Percentiles rank a stretch among this genome's conserved stretches.
Evolutionary conservation across 2,888 invertebrate genomes (phyloP).

Genomic region (Mesochorus sp.): DNA sequence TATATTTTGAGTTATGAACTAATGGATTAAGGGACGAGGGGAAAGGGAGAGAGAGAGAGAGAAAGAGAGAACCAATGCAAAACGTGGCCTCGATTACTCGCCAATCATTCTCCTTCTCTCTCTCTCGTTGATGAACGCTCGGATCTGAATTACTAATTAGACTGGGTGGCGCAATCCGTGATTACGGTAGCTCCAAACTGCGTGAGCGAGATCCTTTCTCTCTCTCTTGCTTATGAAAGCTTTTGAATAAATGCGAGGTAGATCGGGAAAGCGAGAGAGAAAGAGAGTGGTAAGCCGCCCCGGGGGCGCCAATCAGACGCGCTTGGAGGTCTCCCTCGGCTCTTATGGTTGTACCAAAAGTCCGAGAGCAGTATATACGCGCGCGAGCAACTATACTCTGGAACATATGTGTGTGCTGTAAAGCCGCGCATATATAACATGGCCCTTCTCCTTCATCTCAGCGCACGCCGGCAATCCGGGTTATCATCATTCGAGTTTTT

Average conservation of each 20-base stretch:
- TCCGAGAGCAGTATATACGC: no score
- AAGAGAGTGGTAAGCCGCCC: conserved; percentile 20
- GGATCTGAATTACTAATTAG: conserved; percentile 75
- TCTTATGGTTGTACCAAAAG: conserved; percentile 2
- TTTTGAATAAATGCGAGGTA: conserved; percentile 10
- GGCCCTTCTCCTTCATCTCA: neutral
- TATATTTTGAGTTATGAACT: no score
- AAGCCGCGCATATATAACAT: no score
- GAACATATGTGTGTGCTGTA: neutral
- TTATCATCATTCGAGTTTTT: conserved; percentile 79
- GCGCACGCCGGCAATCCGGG: conserved; percentile 59
- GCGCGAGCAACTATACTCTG: neutral
- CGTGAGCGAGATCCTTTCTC: neutral
- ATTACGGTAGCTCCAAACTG: conserved; percentile 72
- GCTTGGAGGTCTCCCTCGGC: conserved; percentile 33
- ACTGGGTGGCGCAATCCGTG: conserved; percentile 77
- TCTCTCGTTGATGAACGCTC: neutral
- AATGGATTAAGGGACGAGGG: no score
- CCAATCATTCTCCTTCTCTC: neutral
- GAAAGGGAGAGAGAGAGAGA: no score
- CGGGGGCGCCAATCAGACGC: conserved; percentile 60
- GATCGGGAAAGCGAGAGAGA: neutral
- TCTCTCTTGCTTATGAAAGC: conserved; percentile 17
- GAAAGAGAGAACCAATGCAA: no score
- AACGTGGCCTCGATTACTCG: neutral